phyloP scores from a whole-genome alignment of 2,113 vertebrate species.

The Pelecanoides urinatrix region DNA sequence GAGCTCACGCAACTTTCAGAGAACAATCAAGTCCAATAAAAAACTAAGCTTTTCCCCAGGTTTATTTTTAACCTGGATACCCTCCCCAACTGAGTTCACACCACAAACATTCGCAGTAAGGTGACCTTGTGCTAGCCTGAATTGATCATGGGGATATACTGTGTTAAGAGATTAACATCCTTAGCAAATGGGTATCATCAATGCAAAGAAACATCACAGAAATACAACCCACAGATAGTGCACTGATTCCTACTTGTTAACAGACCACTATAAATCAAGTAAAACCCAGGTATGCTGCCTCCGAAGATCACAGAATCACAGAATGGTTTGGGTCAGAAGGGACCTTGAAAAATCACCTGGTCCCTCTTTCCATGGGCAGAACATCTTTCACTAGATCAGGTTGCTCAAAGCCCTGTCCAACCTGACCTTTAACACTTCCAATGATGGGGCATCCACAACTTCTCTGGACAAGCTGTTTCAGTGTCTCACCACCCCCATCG shows the following conservation, averaged over 20 bases:
- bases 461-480: background rate
- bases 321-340: background rate
- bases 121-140: background rate
- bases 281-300: background rate
- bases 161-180: background rate
- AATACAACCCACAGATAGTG: accelerated
- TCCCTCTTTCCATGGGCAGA: accelerated
- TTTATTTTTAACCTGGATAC: background rate
- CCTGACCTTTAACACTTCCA: background rate
- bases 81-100: background rate
- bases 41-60: background rate
- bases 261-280: background rate
- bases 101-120: background rate
- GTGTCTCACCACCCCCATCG: accelerated
- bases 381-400: too few species aligned
- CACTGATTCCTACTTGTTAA: background rate
- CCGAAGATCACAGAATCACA: background rate
- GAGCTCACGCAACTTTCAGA: background rate
- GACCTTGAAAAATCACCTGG: background rate
- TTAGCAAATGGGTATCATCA: background rate
- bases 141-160: background rate
- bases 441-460: background rate
- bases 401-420: background rate
- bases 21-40: background rate
- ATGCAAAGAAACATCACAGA: background rate